phyloP scores from a whole-genome alignment of 35 echinoderm and acorn worm species.

The Apostichopus californicus region DNA sequence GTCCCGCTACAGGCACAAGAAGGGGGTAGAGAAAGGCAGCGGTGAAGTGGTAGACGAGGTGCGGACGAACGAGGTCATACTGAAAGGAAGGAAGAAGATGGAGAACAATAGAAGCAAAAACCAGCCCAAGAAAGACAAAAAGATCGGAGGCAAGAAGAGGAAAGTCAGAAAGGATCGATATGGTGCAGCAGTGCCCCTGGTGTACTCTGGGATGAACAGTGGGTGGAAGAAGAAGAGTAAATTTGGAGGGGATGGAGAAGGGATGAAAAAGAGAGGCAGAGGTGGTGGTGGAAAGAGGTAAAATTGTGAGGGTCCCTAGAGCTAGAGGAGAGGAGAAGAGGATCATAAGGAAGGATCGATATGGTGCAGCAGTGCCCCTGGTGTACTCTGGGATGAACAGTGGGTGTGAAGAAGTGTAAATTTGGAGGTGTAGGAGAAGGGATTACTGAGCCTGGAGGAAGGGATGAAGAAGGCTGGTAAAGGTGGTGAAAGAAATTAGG shows the following conservation, averaged over 20 bases:
- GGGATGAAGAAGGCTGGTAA: too few relatives aligned
- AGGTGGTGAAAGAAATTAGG: not conserved
- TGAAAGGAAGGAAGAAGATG: constrained; percentile 23
- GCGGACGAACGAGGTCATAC: constrained; percentile 22
- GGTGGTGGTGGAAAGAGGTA: not conserved
- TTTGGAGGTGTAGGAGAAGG: too few relatives aligned
- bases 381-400: constrained; percentile 23
- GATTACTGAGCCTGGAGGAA: not conserved
- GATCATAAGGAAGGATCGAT: not conserved
- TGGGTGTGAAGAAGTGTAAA: too few relatives aligned
- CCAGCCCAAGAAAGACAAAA: constrained; percentile 8
- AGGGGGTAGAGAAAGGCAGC: constrained; percentile 3
- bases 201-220: not conserved
- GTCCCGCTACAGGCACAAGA: constrained; percentile 32
- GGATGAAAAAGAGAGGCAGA: too few relatives aligned
- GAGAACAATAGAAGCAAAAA: constrained; percentile 4
- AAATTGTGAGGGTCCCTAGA: not conserved
- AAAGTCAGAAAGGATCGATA: constrained; percentile 1
- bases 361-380: not conserved
- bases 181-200: not conserved
- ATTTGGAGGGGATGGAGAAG: not conserved
- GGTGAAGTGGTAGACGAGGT: constrained; percentile 8
- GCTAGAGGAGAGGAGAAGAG: not conserved
- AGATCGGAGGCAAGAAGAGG: not conserved
- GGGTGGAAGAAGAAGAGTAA: too few relatives aligned